Base-by-base conservation (phyloP, 2,113 vertebrate species). In the Sterrhoptilus dennistouni region DNA sequence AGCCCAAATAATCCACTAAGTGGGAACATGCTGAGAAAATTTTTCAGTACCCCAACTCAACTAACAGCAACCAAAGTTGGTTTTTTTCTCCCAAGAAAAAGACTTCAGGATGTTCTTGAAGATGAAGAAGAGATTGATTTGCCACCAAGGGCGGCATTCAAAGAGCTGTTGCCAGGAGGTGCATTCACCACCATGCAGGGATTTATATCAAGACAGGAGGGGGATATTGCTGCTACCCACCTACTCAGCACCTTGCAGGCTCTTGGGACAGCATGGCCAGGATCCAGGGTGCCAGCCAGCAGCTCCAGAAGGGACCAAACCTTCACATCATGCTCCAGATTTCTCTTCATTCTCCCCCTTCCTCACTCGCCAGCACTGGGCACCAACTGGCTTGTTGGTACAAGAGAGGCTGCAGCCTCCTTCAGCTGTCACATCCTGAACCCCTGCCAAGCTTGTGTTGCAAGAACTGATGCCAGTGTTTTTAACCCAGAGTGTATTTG, bases 401-500 rank as follows among this genome's bases (percentile, higher is more conserved):
- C 22, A 23, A 12, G 63, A 88, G 71, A 95, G 71, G 20, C 4
- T 80, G 75, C 93, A 88, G 83, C 82, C 84, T 97, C 85, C 90
- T 88, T 95, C 78, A 24, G 59, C 90, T 94, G 90, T 86, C 79
- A 86, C 79, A 7, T 74, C 71, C 87, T 88, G 88, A 93, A 56
- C 27, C 44, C 44, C 56, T 36, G 96, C 96, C 95, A 94, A 92
- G 22, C 80, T 77, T 90, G 21, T 93, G 88, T 84, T 95, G 88
- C 91, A 94, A 97, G 88, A 86, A 70, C 53, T 35, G 72, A 75
- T 94, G 90, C 90, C 95, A 96, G 94, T 87, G 93, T 87, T 96
- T 93, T 93, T 95, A 97, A 95, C 93, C 91, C 91, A 91, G 87
- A 83, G 82, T 82, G 93, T 94, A 76, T 95, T 94, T 95, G 91